Conservation (phyloP, 2,797 vertebrate species). For the Catostomus latipinnis region DNA sequence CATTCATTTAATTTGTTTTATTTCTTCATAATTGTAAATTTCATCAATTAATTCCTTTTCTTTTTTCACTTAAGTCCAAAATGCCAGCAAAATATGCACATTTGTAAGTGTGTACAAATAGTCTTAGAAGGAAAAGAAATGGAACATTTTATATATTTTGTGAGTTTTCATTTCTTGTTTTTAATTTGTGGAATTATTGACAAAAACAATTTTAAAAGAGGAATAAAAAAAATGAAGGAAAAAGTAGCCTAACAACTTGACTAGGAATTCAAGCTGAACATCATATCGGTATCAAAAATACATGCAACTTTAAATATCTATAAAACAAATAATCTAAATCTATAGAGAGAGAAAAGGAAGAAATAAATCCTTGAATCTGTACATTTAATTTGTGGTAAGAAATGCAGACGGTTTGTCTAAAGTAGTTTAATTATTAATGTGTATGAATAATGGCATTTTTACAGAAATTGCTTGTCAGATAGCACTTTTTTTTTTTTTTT, state of each 20-base stretch:
- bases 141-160: not conserved
- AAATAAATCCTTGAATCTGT: not conserved
- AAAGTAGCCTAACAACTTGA: conserved; percentile 18
- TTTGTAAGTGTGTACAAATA: too few species aligned
- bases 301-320: conserved; percentile 68
- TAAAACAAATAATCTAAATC: not conserved
- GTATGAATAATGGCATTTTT: conserved; percentile 24
- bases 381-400: not conserved
- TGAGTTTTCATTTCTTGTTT: not conserved
- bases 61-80: too few species aligned
- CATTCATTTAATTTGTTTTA: too few species aligned
- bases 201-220: not conserved
- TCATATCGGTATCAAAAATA: conserved; percentile 15
- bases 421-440: conserved; percentile 38
- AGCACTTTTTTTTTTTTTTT: not conserved
- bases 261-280: conserved; percentile 15
- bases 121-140: not conserved
- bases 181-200: conserved; percentile 55
- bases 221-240: conserved; percentile 5
- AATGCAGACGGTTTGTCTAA: not conserved
- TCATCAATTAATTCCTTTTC: too few species aligned
- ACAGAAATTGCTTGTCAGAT: not conserved
- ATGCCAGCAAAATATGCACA: too few species aligned
- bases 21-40: too few species aligned
- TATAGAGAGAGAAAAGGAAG: not conserved